phyloP scores from a whole-genome alignment of 2,113 vertebrate species.

The Oncorhynchus kisutch region DNA sequence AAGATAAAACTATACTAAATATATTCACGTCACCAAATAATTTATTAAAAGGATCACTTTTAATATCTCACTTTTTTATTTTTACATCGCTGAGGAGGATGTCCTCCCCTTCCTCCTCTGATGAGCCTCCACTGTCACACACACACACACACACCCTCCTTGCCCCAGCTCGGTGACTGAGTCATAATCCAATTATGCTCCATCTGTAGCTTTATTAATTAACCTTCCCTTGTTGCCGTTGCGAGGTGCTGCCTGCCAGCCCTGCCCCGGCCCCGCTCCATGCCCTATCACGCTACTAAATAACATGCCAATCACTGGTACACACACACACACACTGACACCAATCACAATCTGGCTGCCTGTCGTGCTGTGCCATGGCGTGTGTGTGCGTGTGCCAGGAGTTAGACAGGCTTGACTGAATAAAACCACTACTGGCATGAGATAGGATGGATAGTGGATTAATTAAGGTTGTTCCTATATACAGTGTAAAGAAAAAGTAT shows the following conservation, averaged over 20 bases:
- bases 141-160: constrained; percentile 10
- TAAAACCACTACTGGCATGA: too few species aligned
- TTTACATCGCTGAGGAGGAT: too few species aligned
- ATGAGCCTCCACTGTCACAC: background rate
- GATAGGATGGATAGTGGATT: background rate
- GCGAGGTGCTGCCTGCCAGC: constrained; percentile 34
- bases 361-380: background rate
- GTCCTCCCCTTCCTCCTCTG: too few species aligned
- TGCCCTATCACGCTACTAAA: constrained; percentile 9
- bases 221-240: constrained; percentile 51
- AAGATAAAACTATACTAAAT: too few species aligned
- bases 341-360: constrained; percentile 18
- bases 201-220: constrained; percentile 65
- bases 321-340: too few species aligned
- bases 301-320: constrained; percentile 21
- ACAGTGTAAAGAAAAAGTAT: too few species aligned
- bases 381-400: background rate
- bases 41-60: too few species aligned
- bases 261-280: constrained; percentile 5
- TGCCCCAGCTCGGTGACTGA: constrained; percentile 34
- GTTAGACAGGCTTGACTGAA: too few species aligned
- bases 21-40: too few species aligned
- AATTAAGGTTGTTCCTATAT: background rate
- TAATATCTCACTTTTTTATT: too few species aligned
- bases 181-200: constrained; percentile 62